Evolutionary conservation across 1,140 invertebrate genomes (phyloP).

Genomic region (Neelides sp.): DNA sequence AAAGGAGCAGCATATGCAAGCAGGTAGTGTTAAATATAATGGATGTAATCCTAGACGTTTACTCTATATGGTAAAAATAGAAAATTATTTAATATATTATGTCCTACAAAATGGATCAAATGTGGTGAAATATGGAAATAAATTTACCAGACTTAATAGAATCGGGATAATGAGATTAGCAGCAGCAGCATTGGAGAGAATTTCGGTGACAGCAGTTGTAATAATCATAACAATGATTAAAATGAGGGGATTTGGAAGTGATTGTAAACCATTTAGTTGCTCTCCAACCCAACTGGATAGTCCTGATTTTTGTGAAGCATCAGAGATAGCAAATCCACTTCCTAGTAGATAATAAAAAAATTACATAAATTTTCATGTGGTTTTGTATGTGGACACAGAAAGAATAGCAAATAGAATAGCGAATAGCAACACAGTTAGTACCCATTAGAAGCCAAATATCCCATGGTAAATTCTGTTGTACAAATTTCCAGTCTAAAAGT

Average conservation of each 20-base stretch:
- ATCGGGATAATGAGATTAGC: slow-evolving; percentile 74
- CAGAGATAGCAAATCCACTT: slow-evolving; percentile 76
- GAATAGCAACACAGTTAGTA: neutral
- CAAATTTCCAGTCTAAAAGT: slow-evolving; percentile 13
- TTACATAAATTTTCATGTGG: neutral
- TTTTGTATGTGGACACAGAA: neutral
- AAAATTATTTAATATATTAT: neutral
- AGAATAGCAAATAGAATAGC: neutral
- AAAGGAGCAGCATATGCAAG: slow-evolving; percentile 62
- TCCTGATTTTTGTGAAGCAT: slow-evolving; percentile 61
- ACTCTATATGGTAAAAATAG: slow-evolving; percentile 39
- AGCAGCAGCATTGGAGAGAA: slow-evolving; percentile 70
- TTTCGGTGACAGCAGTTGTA: slow-evolving; percentile 56
- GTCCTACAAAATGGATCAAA: neutral
- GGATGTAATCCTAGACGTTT: slow-evolving; percentile 58
- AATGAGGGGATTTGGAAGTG: slow-evolving; percentile 34
- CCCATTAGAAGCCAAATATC: neutral
- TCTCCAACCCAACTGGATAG: slow-evolving; percentile 59
- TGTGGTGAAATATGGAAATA: neutral
- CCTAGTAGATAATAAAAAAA: slow-evolving; percentile 36
- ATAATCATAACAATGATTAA: slow-evolving; percentile 36
- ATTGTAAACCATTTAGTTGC: slow-evolving; percentile 37
- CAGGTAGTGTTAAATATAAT: slow-evolving; percentile 73
- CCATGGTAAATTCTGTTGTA: slow-evolving; percentile 8
- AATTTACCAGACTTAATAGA: slow-evolving; percentile 56